A percentile compares a stretch with the other conserved stretches of the same genome.
Conservation (phyloP, 1,140 invertebrate species). For the Pomacea maculata region DNA sequence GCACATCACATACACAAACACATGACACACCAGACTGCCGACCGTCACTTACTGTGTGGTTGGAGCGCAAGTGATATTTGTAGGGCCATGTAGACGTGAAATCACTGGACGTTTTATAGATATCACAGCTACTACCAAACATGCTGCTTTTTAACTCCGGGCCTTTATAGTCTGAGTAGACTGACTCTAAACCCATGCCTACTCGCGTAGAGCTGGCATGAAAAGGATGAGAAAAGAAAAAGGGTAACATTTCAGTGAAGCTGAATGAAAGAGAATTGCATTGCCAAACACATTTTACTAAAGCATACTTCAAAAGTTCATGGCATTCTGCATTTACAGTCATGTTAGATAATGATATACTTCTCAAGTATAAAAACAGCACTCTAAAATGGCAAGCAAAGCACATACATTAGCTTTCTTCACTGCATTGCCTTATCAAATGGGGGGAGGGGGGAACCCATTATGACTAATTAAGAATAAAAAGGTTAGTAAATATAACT, state of each 20-base stretch:
- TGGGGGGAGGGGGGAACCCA: not conserved
- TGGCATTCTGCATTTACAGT: no score
- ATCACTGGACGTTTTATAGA: conserved; percentile 28
- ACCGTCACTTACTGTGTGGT: conserved; percentile 40
- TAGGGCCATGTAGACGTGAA: conserved; percentile 39
- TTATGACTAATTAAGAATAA: not conserved
- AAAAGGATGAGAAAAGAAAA: not conserved
- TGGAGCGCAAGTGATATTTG: conserved; percentile 45
- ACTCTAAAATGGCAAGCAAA: not conserved
- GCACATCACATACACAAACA: conserved; percentile 6
- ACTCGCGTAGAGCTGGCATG: conserved; percentile 23
- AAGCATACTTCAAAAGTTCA: no score
- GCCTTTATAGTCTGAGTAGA: conserved; percentile 28
- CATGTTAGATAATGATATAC: no score
- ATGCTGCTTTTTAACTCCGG: conserved; percentile 36
- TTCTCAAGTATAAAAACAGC: not conserved
- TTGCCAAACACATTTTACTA: not conserved
- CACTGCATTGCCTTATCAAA: not conserved
- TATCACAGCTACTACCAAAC: conserved; percentile 32
- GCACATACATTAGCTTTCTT: not conserved
- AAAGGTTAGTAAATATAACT: not conserved
- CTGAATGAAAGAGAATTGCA: not conserved
- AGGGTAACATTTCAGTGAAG: not conserved
- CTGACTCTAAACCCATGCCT: conserved; percentile 27
- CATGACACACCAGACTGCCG: not conserved